Evolutionary conservation across 2,113 vertebrate species (phyloP).

Genomic region (Formicarius rufipectus): DNA sequence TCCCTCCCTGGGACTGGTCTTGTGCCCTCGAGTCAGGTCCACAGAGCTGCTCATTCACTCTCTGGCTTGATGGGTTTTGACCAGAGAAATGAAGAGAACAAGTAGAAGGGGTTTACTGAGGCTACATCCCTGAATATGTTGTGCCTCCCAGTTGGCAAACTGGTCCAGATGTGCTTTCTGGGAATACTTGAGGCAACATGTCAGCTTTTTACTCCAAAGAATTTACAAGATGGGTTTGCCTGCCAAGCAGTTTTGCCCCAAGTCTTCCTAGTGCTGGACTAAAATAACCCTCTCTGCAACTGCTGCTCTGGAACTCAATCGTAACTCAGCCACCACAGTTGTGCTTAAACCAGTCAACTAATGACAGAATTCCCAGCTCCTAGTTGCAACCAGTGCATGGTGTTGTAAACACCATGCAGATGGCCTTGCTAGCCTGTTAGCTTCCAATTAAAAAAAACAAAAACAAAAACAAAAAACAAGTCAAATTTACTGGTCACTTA

Average conservation of each 20-base stretch:
- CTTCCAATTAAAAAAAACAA: slow-evolving; percentile 1
- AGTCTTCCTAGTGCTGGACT: background rate
- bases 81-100: background rate
- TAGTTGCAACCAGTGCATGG: slow-evolving; percentile 26
- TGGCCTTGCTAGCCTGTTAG: background rate
- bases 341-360: background rate
- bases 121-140: background rate
- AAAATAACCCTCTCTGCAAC: background rate
- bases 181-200: background rate
- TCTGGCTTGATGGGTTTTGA: background rate
- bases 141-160: background rate
- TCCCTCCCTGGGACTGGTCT: background rate
- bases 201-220: background rate
- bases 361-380: slow-evolving; percentile 38
- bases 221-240: background rate
- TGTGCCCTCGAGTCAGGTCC: background rate
- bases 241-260: background rate
- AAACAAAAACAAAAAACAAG: background rate
- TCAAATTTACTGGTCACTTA: background rate
- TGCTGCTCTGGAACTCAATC: background rate
- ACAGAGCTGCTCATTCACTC: background rate
- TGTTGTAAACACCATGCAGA: slow-evolving; percentile 42
- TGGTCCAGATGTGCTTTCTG: background rate
- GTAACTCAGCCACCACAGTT: background rate
- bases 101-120: background rate